phyloP scores from a whole-genome alignment of 1,140 invertebrate genomes.

The Musca vetustissima region DNA sequence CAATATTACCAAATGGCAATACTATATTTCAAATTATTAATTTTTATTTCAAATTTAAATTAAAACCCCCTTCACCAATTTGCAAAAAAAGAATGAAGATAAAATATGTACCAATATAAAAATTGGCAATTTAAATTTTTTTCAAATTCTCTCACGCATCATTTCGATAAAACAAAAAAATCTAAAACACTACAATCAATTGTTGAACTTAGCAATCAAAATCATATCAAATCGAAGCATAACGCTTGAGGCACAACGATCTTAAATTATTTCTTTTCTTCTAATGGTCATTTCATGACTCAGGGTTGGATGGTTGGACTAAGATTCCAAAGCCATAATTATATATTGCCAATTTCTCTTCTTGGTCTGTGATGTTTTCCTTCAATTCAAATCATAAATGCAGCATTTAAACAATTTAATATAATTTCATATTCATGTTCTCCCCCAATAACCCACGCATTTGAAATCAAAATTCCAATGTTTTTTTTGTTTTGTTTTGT shows the following conservation, averaged over 20 bases:
- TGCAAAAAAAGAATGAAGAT: not conserved
- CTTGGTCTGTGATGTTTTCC: not conserved
- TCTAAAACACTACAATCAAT: not conserved
- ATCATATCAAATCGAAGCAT: conserved; percentile 1
- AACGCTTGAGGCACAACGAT: not conserved
- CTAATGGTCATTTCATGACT: not conserved
- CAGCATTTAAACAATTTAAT: conserved; percentile 6
- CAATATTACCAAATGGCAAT: no score
- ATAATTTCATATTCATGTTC: not conserved
- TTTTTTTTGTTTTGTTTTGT: no score
- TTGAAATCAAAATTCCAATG: conserved; percentile 2
- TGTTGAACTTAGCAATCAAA: not conserved
- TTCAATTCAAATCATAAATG: not conserved
- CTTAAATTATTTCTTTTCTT: conserved; percentile 1
- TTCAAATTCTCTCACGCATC: conserved; percentile 23
- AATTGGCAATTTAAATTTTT: not conserved
- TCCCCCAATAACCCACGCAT: conserved; percentile 18
- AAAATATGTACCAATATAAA: not conserved
- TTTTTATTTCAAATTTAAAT: no score
- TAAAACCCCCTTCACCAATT: not conserved
- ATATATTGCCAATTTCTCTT: not conserved
- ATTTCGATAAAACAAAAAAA: not conserved
- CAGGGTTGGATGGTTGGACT: not conserved
- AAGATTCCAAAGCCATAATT: conserved; percentile 10
- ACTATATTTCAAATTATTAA: no score